phyloP scores from a whole-genome alignment of 2,888 invertebrate species.

The Myathropa florea region DNA sequence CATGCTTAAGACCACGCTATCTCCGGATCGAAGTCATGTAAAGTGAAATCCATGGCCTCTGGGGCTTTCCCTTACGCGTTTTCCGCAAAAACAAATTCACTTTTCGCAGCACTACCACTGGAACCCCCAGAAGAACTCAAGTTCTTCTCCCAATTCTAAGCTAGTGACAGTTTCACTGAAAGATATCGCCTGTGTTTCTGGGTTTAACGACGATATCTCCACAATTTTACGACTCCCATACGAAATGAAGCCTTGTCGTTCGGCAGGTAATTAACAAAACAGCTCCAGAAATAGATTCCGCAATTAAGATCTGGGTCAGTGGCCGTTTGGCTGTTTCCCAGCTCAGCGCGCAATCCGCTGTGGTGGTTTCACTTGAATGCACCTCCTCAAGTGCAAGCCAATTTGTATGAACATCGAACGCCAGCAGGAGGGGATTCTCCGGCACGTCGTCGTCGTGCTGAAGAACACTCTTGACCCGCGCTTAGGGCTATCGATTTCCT shows the following conservation, averaged over 20 bases:
- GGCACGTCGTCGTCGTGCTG: constrained; percentile 3
- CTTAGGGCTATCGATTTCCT: constrained; percentile 56
- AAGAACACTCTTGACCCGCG: constrained; percentile 62
- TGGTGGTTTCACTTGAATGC: constrained; percentile 51
- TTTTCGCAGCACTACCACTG: not conserved
- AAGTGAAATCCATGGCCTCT: constrained; percentile 23
- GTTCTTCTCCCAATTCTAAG: not conserved
- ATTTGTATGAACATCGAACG: constrained; percentile 21
- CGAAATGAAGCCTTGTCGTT: constrained; percentile 4
- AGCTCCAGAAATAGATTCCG: constrained; percentile 10
- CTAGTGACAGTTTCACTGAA: not conserved
- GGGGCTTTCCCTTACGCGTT: constrained; percentile 5
- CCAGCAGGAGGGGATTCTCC: not conserved
- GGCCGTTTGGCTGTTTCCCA: not conserved
- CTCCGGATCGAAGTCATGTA: constrained; percentile 22
- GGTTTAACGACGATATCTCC: not conserved
- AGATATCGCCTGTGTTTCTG: no score
- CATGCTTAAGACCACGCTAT: constrained; percentile 29
- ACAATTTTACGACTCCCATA: not conserved
- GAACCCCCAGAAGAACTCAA: no score
- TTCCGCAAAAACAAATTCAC: not conserved
- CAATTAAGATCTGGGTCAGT: constrained; percentile 50
- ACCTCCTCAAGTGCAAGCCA: constrained; percentile 63
- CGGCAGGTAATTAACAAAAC: constrained; percentile 6
- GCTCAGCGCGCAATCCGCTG: not conserved